Evolutionary conservation across 1,140 invertebrate species (phyloP).

Genomic region (Diorhabda sublineata): DNA sequence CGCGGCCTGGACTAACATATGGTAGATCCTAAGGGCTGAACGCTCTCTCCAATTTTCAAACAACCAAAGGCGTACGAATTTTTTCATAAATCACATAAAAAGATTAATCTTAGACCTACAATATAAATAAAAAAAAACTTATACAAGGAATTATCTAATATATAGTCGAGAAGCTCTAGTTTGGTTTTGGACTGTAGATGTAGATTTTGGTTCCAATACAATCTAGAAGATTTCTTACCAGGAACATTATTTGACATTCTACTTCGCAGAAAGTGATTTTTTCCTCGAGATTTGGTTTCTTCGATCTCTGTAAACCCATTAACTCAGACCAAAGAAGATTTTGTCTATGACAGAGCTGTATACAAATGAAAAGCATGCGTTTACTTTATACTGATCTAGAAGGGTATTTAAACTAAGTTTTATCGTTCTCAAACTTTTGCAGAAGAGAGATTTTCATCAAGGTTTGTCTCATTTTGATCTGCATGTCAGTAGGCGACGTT

Average conservation of each 20-base stretch:
- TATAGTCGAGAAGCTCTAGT: too few relatives aligned
- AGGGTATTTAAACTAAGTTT: neutral
- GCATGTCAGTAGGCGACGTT: too few relatives aligned
- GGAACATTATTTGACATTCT: too few relatives aligned
- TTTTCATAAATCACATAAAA: too few relatives aligned
- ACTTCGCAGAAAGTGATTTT: neutral
- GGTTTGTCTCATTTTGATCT: too few relatives aligned
- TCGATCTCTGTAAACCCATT: neutral
- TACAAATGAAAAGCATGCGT: neutral
- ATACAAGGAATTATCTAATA: too few relatives aligned
- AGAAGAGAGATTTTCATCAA: neutral
- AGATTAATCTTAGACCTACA: too few relatives aligned
- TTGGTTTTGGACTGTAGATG: too few relatives aligned
- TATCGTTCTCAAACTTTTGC: neutral
- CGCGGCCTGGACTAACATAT: slow-evolving; percentile 46
- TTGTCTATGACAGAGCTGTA: neutral
- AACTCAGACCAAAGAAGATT: neutral
- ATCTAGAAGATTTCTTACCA: too few relatives aligned
- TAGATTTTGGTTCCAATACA: too few relatives aligned
- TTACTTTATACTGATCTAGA: neutral
- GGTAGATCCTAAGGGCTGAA: slow-evolving; percentile 36
- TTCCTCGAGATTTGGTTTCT: neutral
- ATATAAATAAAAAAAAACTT: too few relatives aligned
- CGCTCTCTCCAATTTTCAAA: slow-evolving; percentile 16
- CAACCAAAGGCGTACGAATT: slow-evolving; percentile 21